Evolutionary conservation across 2,113 vertebrate species (phyloP).

Genomic region (Uropsilus gracilis): DNA sequence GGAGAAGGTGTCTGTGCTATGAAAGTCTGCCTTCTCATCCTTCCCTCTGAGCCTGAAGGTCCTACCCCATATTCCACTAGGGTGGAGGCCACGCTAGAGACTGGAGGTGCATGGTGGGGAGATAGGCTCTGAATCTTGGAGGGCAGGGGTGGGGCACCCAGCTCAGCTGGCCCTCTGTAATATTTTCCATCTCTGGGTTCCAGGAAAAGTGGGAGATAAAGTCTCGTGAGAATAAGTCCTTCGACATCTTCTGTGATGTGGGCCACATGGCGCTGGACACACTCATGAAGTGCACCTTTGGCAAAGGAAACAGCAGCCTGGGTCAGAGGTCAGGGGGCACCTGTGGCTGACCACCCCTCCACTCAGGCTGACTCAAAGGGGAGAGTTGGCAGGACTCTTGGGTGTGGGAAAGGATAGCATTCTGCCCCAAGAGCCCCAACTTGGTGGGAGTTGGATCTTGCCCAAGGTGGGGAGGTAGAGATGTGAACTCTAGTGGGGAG

Average conservation of each 20-base stretch:
- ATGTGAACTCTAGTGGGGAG: background rate
- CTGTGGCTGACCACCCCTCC: background rate
- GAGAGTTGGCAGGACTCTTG: background rate
- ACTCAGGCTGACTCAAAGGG: background rate
- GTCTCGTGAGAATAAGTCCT: slow-evolving; percentile 73
- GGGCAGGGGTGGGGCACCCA: background rate
- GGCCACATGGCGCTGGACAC: slow-evolving; percentile 91
- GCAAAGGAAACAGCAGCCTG: slow-evolving; percentile 87
- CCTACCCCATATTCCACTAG: background rate
- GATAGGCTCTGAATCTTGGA: background rate
- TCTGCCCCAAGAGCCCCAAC: background rate
- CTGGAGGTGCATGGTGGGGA: background rate
- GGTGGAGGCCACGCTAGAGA: background rate
- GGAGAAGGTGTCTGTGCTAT: no score
- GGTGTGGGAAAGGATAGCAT: background rate
- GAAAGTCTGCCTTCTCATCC: background rate
- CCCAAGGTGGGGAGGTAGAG: background rate
- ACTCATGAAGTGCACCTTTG: slow-evolving; percentile 92
- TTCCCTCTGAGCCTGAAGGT: background rate
- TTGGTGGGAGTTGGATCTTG: background rate
- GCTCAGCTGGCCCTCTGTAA: background rate
- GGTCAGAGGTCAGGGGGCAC: slow-evolving; percentile 82
- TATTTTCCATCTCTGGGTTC: background rate
- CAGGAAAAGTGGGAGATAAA: slow-evolving; percentile 90
- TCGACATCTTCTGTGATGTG: slow-evolving; percentile 89